Evolutionary conservation across 2,113 vertebrate genomes (phyloP), one percentile per base, ranked within the genome.

Genomic region (Arothron firmamentum): DNA sequence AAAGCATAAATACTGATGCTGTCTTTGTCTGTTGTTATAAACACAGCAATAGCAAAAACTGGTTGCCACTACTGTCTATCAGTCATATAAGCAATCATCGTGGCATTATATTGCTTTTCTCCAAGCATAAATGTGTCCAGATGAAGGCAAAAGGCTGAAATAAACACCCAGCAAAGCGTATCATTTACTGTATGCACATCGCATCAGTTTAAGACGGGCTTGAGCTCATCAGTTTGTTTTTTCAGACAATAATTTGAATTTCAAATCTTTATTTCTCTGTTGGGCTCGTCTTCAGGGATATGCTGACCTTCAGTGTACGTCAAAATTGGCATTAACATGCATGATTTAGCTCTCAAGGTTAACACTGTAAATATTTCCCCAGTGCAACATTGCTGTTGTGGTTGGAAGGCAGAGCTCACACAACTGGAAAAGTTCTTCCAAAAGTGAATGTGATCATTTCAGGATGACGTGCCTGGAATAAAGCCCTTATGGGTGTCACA

Each of bases 71-170:
- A 17, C 11, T n/a, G 21, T 56, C 51, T 12, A 53, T 13, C 4
- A 15, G 28, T 69, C 34, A 15, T 53, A 53, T 31, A 47, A 56
- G 38, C 46, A 67, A 59, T 52, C 31, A 43, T 28, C 18, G 34
- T 38, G 34, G 55, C 48, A 54, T 58, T 45, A 45, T 53, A 6
- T 61, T 17, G 2, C 43, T 38, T 70, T 53, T 49, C 34, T 52
- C 47, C 13, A 49, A 64, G 60, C 18, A 53, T 60, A 43, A 71
- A 71, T 31, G 66, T 49, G 34, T 41, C 52, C 62, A 67, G 55
- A 74, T 67, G 62, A 43, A 20, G 42, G 57, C 43, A 62, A 59
- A 43, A 49, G n/a, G 12, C 52, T 56, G 15, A 45, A 11, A 12
- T 18, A 15, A 41, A 65, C 61, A 23, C 21, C 19, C 14, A 51